Evolutionary conservation across 2,888 invertebrate species (phyloP).

Genomic region (Tuta absoluta): DNA sequence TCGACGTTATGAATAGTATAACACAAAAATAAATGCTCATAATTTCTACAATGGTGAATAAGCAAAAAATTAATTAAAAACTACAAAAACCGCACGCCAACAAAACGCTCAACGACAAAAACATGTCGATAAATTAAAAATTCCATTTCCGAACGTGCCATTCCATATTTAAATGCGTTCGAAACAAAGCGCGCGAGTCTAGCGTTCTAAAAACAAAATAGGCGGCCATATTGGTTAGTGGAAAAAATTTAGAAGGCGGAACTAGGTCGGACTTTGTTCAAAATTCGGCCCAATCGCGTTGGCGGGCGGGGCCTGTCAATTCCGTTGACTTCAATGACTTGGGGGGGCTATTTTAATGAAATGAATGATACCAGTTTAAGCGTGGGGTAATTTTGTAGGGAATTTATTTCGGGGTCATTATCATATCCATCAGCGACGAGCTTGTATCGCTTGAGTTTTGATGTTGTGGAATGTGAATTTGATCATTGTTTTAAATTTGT

Average conservation of each 20-base stretch:
- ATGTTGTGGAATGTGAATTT: not conserved
- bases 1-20: not conserved
- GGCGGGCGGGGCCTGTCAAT: slow-evolving; percentile 78
- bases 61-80: slow-evolving; percentile 5
- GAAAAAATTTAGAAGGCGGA: slow-evolving; percentile 81
- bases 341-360: slow-evolving; percentile 20
- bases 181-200: slow-evolving; percentile 51
- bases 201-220: slow-evolving; percentile 71
- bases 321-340: slow-evolving; percentile 77
- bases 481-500: not conserved
- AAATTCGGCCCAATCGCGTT: slow-evolving; percentile 78
- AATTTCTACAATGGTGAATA: not conserved
- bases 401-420: slow-evolving; percentile 24
- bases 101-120: slow-evolving; percentile 35
- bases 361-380: slow-evolving; percentile 5
- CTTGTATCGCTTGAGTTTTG: too few species aligned
- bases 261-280: slow-evolving; percentile 79
- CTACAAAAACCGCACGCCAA: slow-evolving; percentile 21
- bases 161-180: slow-evolving; percentile 47
- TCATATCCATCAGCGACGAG: not conserved
- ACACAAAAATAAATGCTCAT: not conserved
- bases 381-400: slow-evolving; percentile 38
- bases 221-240: slow-evolving; percentile 75
- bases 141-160: slow-evolving; percentile 44
- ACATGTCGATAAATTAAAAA: slow-evolving; percentile 42